Evolutionary conservation across 2,797 vertebrate genomes (phyloP), one percentile per base, ranked within the genome.

Genomic region (Cynopterus sphinx): DNA sequence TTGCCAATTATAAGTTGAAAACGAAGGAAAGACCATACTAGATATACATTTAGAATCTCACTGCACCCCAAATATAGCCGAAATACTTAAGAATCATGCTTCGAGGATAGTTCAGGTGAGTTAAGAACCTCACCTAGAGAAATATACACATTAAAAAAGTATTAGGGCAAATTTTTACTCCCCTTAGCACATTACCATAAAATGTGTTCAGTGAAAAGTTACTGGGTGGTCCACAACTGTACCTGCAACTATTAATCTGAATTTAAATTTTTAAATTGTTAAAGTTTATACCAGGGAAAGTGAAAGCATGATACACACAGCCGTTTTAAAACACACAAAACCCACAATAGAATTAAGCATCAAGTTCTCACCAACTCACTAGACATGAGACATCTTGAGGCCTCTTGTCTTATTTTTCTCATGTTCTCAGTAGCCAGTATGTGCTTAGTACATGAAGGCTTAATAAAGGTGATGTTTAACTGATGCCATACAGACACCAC

Each of bases 1-100:
- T 94, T 98, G 94, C 97, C 98, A 98, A 98, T 99, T 99, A 98
- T 98, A 98, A 98, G 96, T 83, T 96, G 92, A 97, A 98, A 91
- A 94, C 12, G 91, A 95, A 97, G 96, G 97, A 97, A 98, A 97
- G 39, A 79, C 96, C 97, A 96, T 98, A 98, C 97, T 98, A 97
- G 98, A 96, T 98, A 98, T 98, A 97, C 91, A 95, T 98, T 97
- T 96, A 98, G 95, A 98, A 97, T 98, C 94, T 79, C 98, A 98
- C 97, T 90, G 97, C 95, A 98, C 97, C 98, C 97, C 98, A 96
- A 97, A 98, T 97, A 97, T 57, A 96, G 87, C 78, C 95, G 77
- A 77, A 90, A 97, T 97, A 92, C 61, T 97, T 97, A 96, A 95
- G 41, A 98, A 91, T 70, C 85, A 91, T 87, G 90, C 88, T 96